Base-by-base conservation (phyloP, 2,113 vertebrate genomes). In the Toxotes jaculatrix region DNA sequence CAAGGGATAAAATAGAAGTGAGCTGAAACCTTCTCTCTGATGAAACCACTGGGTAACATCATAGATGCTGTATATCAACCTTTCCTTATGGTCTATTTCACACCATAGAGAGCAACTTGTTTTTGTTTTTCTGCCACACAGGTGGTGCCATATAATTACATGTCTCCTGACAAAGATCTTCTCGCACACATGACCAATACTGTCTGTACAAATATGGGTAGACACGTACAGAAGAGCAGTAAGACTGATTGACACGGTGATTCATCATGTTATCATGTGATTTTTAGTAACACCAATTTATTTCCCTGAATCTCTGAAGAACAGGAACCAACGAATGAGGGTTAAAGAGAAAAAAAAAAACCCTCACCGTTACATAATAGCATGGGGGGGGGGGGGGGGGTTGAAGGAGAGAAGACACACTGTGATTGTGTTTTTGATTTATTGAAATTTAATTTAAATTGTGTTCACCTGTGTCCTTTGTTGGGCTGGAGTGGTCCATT, bases 41-140 rank as follows among this genome's bases (percentile, higher is more conserved):
- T 12, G 17, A 66, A 55, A 67, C 40, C 34, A 19, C 5, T 1
- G 1, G 34, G 6, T 43, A 10, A 43, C 42, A 60, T n/a, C 3
- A 10, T 4, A 60, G 27, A 27, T 47, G 43, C 9, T 60, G 7
- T 21, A 49, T 32, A 17, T 2, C 31, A 3, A 13, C 1, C 21
- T 75, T 43, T 43, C 38, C 72, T 38, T 47, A 34, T 13, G 13
- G 42, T 55, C 11, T 21, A 5, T 32, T 63, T 19, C 19, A 53
- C 61, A 72, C 21, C 47, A 62, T 11, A 59, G n/a, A 13, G 19
- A 23, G 72, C 16, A 59, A 4, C 5, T 81, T 77, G 66, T 80
- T 87, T 86, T 45, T 59, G 56, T 63, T 82, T 21, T n/a, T 49
- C 47, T 10, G 23, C 57, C 79, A 73, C 72, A 69, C 63, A 0